A percentile compares a stretch with the other conserved stretches of the same genome.
Conservation (phyloP, 2,797 vertebrate genomes). For the Sebastes matsubarae region DNA sequence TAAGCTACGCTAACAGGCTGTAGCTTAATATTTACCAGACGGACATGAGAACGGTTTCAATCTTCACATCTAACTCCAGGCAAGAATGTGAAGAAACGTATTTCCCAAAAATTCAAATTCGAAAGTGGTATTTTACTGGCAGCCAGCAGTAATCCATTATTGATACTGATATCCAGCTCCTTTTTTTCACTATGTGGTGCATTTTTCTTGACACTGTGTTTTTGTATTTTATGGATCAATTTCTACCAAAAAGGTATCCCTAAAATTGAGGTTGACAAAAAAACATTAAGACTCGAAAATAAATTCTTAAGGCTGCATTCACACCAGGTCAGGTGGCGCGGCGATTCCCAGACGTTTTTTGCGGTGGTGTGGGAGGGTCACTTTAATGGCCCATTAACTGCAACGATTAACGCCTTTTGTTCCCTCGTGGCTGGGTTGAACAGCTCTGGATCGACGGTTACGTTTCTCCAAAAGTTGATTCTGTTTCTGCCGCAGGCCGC, state of each 20-base stretch:
- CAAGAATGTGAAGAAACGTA: not conserved
- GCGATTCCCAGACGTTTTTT: accelerated
- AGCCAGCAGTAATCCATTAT: not conserved
- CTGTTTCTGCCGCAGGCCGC: accelerated
- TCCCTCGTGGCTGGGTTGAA: no score
- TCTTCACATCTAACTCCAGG: not conserved
- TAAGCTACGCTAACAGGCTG: not conserved
- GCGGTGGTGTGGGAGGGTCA: accelerated
- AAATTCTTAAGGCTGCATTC: not conserved
- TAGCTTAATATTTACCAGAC: not conserved
- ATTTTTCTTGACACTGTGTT: not conserved
- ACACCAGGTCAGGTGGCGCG: no score
- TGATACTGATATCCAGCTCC: not conserved
- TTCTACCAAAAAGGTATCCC: not conserved
- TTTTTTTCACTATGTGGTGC: not conserved
- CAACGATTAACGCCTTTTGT: no score
- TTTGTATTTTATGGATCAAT: not conserved
- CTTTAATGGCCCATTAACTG: no score
- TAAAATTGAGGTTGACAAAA: not conserved
- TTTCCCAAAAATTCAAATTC: not conserved
- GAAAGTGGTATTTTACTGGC: not conserved
- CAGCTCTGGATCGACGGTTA: accelerated
- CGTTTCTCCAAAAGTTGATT: no score
- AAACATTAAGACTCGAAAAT: not conserved
- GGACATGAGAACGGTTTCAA: not conserved